Base-by-base conservation (phyloP, 2,888 invertebrate species). In the Ptychoptera albimana region DNA sequence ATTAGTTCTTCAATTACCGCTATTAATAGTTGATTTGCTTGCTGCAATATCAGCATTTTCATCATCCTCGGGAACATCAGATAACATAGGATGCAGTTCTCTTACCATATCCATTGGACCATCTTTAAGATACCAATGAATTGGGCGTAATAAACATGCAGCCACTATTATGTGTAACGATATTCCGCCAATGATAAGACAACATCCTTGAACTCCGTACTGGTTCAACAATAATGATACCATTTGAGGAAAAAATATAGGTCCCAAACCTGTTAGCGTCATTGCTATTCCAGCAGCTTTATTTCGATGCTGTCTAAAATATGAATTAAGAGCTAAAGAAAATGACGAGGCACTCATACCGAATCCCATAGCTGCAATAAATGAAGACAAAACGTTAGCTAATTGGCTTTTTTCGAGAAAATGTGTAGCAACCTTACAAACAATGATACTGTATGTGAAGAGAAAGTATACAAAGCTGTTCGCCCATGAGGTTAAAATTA, bases 211-310 rank as follows among this genome's bases (percentile, higher is more conserved):
- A 56, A 71, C 69, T 8, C 73, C 74, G 50, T 74, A 77, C 1
- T 63, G 55, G 32, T 66, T 60, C 54, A 79, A 66, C 4, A 78
- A 66, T 2, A 63, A 54, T 45, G 73, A 72, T 57, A 76, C 71
- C 8, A 79, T 51, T 47, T 74, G 66, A 1, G 80, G 80, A 71
- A 77, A 72, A 41, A 73, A 54, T 49, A 80, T 76, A n/a, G 77
- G 71, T 1, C 80, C 80, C 2, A 81, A 54, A 2, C 78, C 80
- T 12, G 75, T 75, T 2, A 78, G 59, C 2, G 78, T 77, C 71
- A 77, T 73, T 31, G 73, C 73, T 6, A 74, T 60, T 1, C 77
- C 77, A 23, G 75, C 67, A 0, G 79, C 80, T 55, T 73, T 69
- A 34, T 72, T 72, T 53, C 79, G 67, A 54, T 71, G 75, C 49